phyloP scores from a whole-genome alignment of 1,140 invertebrate genomes.

The Trissolcus basalis region DNA sequence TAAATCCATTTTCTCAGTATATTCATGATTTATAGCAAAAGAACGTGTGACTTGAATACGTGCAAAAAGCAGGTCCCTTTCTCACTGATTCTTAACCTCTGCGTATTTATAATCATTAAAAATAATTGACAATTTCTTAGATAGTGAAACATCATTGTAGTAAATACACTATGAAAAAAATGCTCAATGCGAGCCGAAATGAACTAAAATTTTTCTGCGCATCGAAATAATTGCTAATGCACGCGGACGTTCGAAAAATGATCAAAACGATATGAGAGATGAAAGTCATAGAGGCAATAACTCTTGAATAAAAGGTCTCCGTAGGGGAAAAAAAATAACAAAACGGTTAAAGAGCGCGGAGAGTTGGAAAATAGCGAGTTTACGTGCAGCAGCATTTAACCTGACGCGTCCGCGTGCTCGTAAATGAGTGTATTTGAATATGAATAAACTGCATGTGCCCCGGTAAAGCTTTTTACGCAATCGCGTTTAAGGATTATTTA shows the following conservation, averaged over 20 bases:
- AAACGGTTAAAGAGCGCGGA: conserved; percentile 45
- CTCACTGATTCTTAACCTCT: neutral
- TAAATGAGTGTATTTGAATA: conserved; percentile 75
- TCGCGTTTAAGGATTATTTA: conserved; percentile 76
- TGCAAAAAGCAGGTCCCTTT: conserved; percentile 2
- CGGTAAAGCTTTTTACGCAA: conserved; percentile 69
- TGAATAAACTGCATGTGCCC: conserved; percentile 70
- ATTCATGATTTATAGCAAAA: neutral
- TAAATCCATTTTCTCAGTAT: no score
- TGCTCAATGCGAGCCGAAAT: neutral
- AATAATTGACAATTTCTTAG: neutral
- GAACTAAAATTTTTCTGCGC: no score
- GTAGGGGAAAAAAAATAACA: conserved; percentile 40
- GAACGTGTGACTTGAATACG: conserved; percentile 1
- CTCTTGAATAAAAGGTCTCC: conserved; percentile 63
- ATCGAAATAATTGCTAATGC: conserved; percentile 11
- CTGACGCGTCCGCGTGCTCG: conserved; percentile 63
- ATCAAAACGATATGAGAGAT: conserved; percentile 20
- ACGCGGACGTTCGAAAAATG: conserved; percentile 12
- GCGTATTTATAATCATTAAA: neutral
- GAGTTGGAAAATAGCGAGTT: conserved; percentile 53
- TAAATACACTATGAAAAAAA: neutral
- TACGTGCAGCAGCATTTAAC: conserved; percentile 63
- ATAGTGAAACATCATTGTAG: neutral
- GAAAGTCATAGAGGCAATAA: conserved; percentile 56